A percentile compares a stretch with the other conserved stretches of the same genome.
These are phyloP conservation scores for Andrena minutula DNA, from an alignment of 2,888 invertebrate species.

Conservation along the genomic window DNA sequence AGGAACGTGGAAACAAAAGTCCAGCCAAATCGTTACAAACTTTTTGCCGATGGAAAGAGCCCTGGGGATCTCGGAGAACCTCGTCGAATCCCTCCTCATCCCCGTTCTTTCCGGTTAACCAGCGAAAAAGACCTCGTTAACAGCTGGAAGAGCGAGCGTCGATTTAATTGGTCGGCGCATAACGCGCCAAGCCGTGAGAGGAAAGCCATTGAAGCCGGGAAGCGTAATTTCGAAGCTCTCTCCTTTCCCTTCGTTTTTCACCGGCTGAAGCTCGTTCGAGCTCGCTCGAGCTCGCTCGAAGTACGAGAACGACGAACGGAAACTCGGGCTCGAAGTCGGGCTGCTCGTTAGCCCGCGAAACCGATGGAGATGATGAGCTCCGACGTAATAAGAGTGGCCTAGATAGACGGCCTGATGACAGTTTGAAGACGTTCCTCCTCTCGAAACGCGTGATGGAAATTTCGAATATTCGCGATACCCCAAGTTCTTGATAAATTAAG, in stretches of 20 bases:
- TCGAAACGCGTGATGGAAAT: background rate
- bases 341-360: conserved; percentile 52
- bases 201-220: background rate
- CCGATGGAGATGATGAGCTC: conserved; percentile 44
- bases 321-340: conserved; percentile 21
- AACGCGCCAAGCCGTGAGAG: background rate
- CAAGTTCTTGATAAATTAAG: background rate
- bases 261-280: conserved; percentile 9
- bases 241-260: conserved; percentile 1
- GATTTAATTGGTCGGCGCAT: conserved; percentile 29
- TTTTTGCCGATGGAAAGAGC: conserved; percentile 11
- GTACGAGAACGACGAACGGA: conserved; percentile 26
- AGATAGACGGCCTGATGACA: conserved; percentile 34
- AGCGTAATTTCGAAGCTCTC: conserved; percentile 21
- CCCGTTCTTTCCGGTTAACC: conserved; percentile 20
- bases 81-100: background rate
- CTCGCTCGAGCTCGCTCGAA: conserved; percentile 9
- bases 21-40: background rate
- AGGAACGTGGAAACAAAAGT: conserved; percentile 5
- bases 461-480: background rate
- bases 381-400: conserved; percentile 44
- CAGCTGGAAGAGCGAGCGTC: conserved; percentile 5
- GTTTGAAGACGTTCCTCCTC: background rate
- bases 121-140: conserved; percentile 19
- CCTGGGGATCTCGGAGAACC: conserved; percentile 2